Evolutionary conservation across 2,113 vertebrate species (phyloP), one percentile per base, ranked within the genome.

Genomic region (Anarhynchus alexandrinus): DNA sequence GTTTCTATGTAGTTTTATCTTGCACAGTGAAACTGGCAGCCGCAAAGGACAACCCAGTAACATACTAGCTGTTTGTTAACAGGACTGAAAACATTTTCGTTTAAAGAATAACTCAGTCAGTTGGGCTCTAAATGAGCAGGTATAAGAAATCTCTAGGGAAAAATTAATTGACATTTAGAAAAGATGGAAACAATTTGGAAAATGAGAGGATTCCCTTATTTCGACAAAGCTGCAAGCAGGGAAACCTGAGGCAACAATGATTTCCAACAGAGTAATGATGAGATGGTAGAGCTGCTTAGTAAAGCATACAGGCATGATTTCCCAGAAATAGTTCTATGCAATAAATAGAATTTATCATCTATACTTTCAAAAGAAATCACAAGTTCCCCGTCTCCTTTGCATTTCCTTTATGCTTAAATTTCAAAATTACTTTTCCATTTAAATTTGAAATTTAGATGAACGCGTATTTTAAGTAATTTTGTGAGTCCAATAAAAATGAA

Each of bases 81-180:
- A 93, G 81, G 67, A 91, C 47, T 79, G 88, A 87, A 95, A 98
- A 89, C 81, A 92, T 73, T 90, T 73, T 80, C 71, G 82, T 55
- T 86, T 96, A 93, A 93, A 98, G 97, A 96, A 97, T 67, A 95
- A 93, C 93, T 73, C 90, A 76, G 93, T 93, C 90, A 95, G 87
- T 25, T 97, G 64, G 71, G 72, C 58, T 89, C 97, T 90, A 97
- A 97, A 95, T 92, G 82, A 96, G 92, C 85, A 97, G 96, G 95
- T 81, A 79, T 66, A 87, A 97, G 90, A 97, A 97, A 96, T 38
- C 90, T 92, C 49, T 58, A 86, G 76, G 90, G 96, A 84, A 97
- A 45, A 97, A 96, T 94, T 94, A 96, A 96, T 64, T 94, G 97
- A 96, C 95, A 67, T 84, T 96, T 94, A 82, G 91, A 91, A 97